phyloP scores from a whole-genome alignment of 2,113 vertebrate genomes.

The Aviceda subcristata region DNA sequence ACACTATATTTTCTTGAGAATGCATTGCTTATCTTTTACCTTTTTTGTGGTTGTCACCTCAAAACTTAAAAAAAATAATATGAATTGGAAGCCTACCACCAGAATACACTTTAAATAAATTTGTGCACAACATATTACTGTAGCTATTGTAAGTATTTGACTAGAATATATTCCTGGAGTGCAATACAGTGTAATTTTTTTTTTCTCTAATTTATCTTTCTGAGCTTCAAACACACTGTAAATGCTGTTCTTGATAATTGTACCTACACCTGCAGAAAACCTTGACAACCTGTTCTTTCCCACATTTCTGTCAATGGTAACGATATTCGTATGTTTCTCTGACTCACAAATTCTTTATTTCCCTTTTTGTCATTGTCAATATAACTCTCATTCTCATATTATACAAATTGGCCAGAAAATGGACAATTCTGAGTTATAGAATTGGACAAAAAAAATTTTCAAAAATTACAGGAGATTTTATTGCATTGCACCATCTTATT shows the following conservation, averaged over 20 bases:
- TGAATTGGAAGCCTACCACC: not conserved
- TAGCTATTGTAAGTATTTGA: not conserved
- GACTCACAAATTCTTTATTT: not conserved
- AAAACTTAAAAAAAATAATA: not conserved
- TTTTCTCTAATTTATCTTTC: not conserved
- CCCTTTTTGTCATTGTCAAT: not conserved
- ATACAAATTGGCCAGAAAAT: accelerated
- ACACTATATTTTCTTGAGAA: not conserved
- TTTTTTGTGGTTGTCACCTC: not conserved
- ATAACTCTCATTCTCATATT: not conserved
- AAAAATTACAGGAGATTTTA: not conserved
- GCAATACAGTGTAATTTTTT: not conserved
- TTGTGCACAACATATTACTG: not conserved
- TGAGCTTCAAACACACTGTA: not conserved
- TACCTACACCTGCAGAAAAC: not conserved
- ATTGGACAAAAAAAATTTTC: no score
- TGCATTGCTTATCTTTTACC: not conserved
- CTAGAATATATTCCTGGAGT: not conserved
- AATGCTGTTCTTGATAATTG: not conserved
- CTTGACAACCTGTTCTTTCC: not conserved
- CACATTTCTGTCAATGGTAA: not conserved
- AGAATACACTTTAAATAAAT: not conserved
- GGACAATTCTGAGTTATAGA: not conserved
- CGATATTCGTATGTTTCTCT: not conserved
- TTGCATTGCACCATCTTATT: not conserved